Evolutionary conservation across 2,888 invertebrate species (phyloP), one percentile per base, ranked within the genome.

Genomic region (Trissonchulus latispiculum): DNA sequence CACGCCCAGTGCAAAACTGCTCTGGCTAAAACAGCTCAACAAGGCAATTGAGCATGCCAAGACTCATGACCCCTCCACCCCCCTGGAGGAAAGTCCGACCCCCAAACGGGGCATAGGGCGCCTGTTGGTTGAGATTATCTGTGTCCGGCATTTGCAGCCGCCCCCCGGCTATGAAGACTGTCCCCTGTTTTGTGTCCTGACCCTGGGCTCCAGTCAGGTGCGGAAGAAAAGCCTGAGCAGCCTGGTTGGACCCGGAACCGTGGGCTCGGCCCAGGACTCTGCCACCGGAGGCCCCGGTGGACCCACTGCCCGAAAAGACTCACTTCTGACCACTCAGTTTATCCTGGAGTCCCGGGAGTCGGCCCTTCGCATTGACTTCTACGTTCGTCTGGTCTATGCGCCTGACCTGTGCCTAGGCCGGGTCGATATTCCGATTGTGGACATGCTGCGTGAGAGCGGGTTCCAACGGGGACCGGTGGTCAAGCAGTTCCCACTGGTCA

Each of bases 1-100:
- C 23, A 76, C 71, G 32, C 33, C 74, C 15, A 79, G 78, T 66
- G 74, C 77, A 1, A 75, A 76, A 2, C 75, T 74, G 33, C 62
- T 79, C 36, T 79, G 79, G 79, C 48, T 71, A 67, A 76, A 73
- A 33, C 77, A 78, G 70, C 71, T 79, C 70, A 72, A 76, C 29
- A 77, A 77, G 64, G 77, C 78, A 0, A 74, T 79, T 3, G 73
- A 2, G 1, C 31, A 18, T 2, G 72, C 72, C 1, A 61, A 36
- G 29, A 35, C 3, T 15, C 18, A 70, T 28, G 28, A 23, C 61
- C 62, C 71, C 3, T 18, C 23, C 23, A 28, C 23, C 2, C 32
- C 48, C 1, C 35, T 1, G n/a, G 1, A 23, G 37, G 35, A 1
- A 1, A 8, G 1, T 61, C 36, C 67, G n/a, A 67, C 36, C 23